Evolutionary conservation across 2,113 vertebrate species (phyloP), one percentile per base, ranked within the genome.

Genomic region (Propithecus coquereli): DNA sequence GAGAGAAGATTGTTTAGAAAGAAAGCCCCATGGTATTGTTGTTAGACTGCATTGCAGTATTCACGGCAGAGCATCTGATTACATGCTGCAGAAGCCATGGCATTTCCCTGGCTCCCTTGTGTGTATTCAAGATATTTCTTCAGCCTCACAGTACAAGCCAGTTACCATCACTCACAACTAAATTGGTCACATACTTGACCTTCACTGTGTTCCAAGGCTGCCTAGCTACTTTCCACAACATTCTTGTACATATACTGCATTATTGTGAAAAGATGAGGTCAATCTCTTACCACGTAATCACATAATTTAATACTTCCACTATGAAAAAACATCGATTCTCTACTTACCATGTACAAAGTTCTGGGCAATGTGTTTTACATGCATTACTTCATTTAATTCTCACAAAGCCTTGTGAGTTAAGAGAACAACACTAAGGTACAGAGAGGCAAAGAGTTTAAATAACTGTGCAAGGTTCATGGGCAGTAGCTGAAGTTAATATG

Each of bases 61-160:
- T 65, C 17, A 52, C 14, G 18, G 23, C 63, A 66, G 17, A 37
- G 30, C 43, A 40, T 82, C 34, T 92, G 40, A 92, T 94, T 74
- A 34, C 8, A 30, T 57, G 37, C 32, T 57, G 22, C 61, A 77
- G 82, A 93, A 82, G 61, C 10, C 30, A 52, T 4, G 18, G 4
- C 16, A 0, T 40, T 88, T 40, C 13, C 34, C 13, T 57, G 22
- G 43, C 59, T 81, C 80, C 63, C 50, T 59, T 43, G 76, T 63
- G 70, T 83, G 12, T 73, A 89, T 96, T 86, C 52, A 66, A 85
- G 86, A 74, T 76, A 81, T 34, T 81, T 95, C 73, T 91, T 20
- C 71, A 52, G 23, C 45, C 30, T 95, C 5, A n/a, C 73, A 23
- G 23, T 22, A 50, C n/a, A 61, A 85, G 40, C 9, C 52, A 66